Evolutionary conservation across 2,113 vertebrate species (phyloP).

Genomic region (Octodon degus): DNA sequence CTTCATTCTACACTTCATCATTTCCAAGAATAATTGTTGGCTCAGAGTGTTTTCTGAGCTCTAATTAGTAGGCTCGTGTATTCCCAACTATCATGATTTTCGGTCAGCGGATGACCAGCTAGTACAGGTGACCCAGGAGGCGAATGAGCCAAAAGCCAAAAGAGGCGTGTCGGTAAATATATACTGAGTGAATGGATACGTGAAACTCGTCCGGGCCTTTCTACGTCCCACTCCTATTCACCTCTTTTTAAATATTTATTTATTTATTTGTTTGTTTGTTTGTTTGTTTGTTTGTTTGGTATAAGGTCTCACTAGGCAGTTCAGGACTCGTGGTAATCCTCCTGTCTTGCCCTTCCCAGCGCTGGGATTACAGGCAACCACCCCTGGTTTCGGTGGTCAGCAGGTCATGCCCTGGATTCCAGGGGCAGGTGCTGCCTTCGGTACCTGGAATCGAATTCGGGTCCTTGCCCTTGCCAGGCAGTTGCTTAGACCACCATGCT

Average conservation of each 20-base stretch:
- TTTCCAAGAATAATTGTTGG: conserved; percentile 25
- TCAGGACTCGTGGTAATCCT: no score
- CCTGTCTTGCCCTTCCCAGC: no score
- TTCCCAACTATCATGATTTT: neutral
- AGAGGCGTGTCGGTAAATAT: neutral
- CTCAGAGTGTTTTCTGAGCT: neutral
- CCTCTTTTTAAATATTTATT: neutral
- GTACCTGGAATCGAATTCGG: no score
- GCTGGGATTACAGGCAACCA: no score
- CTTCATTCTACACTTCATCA: neutral
- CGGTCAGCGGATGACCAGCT: neutral
- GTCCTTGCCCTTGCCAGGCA: no score
- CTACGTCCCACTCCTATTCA: neutral
- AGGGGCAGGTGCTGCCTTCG: no score
- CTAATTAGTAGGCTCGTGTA: neutral
- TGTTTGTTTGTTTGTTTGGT: no score
- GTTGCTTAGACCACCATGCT: no score
- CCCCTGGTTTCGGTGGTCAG: no score
- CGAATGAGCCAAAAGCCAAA: neutral
- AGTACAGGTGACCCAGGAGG: neutral
- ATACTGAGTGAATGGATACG: neutral
- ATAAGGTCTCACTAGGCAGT: no score
- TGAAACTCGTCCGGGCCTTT: neutral
- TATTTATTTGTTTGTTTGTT: no score
- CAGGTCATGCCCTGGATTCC: no score